These are phyloP conservation scores for Eupithecia exiguata DNA, from an alignment of 2,888 invertebrate genomes.

Conservation along the genomic window DNA sequence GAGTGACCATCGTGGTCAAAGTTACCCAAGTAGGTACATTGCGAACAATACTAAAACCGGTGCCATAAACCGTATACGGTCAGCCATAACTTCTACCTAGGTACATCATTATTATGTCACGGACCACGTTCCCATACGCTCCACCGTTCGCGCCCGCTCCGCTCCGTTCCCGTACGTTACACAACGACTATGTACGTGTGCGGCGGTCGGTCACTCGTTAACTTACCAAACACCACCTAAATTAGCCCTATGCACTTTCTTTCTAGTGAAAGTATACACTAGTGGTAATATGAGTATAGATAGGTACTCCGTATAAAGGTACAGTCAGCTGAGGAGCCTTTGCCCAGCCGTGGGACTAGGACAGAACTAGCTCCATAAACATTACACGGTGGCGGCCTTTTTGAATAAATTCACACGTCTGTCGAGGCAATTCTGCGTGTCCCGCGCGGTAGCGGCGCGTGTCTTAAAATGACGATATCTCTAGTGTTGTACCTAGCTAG, in stretches of 20 bases:
- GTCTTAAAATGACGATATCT: too few species aligned
- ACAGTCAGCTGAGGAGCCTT: not conserved
- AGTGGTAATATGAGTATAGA: not conserved
- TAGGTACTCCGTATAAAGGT: not conserved
- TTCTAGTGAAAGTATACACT: conserved; percentile 66
- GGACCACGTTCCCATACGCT: conserved; percentile 26
- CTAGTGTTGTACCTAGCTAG: too few species aligned
- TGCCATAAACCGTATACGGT: conserved; percentile 3
- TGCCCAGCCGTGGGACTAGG: not conserved
- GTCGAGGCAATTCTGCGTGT: too few species aligned
- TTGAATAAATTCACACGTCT: too few species aligned
- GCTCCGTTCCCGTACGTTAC: conserved; percentile 24
- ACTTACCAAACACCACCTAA: conserved; percentile 35
- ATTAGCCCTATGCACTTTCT: conserved; percentile 53
- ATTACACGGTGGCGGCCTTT: too few species aligned
- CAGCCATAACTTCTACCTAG: conserved; percentile 5
- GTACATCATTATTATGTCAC: conserved; percentile 6
- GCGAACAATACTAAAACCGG: not conserved
- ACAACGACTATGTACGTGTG: conserved; percentile 9
- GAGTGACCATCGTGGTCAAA: not conserved
- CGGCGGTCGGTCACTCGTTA: conserved; percentile 18
- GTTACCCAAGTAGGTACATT: not conserved
- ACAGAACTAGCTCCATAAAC: not conserved
- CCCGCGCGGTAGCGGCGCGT: too few species aligned
- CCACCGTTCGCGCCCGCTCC: not conserved